phyloP scores from a whole-genome alignment of 2,888 invertebrate species.

The Alitta virens region DNA sequence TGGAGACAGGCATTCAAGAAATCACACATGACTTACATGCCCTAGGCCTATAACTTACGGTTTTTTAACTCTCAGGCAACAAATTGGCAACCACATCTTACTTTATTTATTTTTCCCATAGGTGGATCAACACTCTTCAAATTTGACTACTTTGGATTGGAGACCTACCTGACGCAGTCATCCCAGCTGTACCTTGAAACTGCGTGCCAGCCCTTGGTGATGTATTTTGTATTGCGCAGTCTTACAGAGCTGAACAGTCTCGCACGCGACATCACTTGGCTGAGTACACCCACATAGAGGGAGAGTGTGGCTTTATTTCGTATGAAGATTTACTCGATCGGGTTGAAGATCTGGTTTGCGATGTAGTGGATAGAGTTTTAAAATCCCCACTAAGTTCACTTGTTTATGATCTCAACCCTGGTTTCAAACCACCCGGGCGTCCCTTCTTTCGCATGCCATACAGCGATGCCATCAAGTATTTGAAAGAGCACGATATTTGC shows the following conservation, averaged over 20 bases:
- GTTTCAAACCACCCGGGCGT: slow-evolving; percentile 79
- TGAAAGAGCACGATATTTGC: slow-evolving; percentile 85
- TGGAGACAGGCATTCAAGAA: no score
- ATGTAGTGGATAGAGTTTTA: slow-evolving; percentile 89
- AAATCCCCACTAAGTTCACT: slow-evolving; percentile 80
- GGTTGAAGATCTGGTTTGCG: slow-evolving; percentile 90
- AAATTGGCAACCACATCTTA: no score
- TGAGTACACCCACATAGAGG: slow-evolving; percentile 96
- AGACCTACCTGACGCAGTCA: slow-evolving; percentile 93
- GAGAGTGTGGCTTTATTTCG: slow-evolving; percentile 90
- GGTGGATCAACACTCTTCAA: slow-evolving; percentile 93
- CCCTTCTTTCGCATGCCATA: slow-evolving; percentile 96
- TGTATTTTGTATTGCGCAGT: slow-evolving; percentile 95
- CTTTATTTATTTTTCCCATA: no score
- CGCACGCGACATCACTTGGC: slow-evolving; percentile 94
- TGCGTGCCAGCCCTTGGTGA: slow-evolving; percentile 77
- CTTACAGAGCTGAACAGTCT: slow-evolving; percentile 96
- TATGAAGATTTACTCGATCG: slow-evolving; percentile 86
- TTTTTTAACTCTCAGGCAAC: no score
- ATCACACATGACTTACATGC: no score
- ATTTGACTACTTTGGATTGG: slow-evolving; percentile 65
- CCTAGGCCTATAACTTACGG: no score
- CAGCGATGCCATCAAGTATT: slow-evolving; percentile 86
- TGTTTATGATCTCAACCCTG: slow-evolving; percentile 87
- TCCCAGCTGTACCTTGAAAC: slow-evolving; percentile 98